These are phyloP conservation scores for Lathronympha strigana DNA, from an alignment of 2,888 invertebrate species.

Conservation along the genomic window DNA sequence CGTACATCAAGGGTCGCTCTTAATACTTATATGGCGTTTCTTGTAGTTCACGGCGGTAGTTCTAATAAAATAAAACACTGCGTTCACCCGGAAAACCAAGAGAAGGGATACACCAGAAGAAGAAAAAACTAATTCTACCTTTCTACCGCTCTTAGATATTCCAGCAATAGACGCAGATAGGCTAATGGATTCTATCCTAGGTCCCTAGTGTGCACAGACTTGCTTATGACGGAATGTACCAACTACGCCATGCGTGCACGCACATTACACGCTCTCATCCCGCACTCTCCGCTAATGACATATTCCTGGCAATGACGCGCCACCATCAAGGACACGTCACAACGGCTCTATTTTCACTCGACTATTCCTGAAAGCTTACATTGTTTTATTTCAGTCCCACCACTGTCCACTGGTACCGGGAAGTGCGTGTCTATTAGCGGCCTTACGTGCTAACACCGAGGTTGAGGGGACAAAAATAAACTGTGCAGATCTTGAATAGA, in stretches of 20 bases:
- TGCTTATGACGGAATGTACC: background rate
- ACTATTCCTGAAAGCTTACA: conserved; percentile 81
- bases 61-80: too few relatives aligned
- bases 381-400: conserved; percentile 76
- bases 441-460: conserved; percentile 43
- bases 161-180: too few relatives aligned
- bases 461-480: conserved; percentile 35
- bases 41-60: too few relatives aligned
- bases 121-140: too few relatives aligned
- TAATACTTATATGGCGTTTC: too few relatives aligned
- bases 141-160: too few relatives aligned
- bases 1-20: too few relatives aligned
- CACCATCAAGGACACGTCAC: conserved; percentile 77
- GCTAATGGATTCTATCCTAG: too few relatives aligned
- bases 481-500: conserved; percentile 17
- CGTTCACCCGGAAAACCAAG: too few relatives aligned
- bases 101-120: too few relatives aligned
- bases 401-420: conserved; percentile 69
- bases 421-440: conserved; percentile 62
- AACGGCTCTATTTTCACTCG: conserved; percentile 70
- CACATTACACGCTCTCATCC: conserved; percentile 19
- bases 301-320: conserved; percentile 65
- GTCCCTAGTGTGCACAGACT: background rate
- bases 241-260: conserved; percentile 16
- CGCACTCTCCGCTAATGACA: conserved; percentile 65